A percentile compares a stretch with the other conserved stretches of the same genome.
phyloP scores from a whole-genome alignment of 2,113 vertebrate genomes.

The Erythrolamprus reginae region DNA sequence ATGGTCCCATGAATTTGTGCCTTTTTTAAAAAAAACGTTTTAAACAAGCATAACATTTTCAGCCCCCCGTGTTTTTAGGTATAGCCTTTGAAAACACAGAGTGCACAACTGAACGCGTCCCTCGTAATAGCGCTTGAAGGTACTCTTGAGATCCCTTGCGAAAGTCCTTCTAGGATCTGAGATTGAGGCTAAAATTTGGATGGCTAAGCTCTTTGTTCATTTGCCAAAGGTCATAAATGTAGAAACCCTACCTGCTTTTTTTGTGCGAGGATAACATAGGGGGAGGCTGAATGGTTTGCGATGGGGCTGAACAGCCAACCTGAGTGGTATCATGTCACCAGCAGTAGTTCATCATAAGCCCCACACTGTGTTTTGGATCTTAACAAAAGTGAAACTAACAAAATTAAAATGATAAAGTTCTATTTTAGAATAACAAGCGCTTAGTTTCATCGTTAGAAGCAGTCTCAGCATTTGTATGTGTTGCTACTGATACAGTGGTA shows the following conservation, averaged over 20 bases:
- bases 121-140: neutral
- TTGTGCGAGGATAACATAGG: conserved; percentile 42
- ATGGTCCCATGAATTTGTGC: neutral
- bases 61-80: neutral
- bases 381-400: conserved; percentile 53
- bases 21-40: conserved; percentile 51
- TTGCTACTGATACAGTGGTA: conserved; percentile 53
- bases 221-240: conserved; percentile 8
- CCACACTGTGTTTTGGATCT: conserved; percentile 58
- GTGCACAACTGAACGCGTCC: neutral
- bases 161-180: neutral
- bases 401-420: conserved; percentile 17
- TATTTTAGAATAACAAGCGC: conserved; percentile 61
- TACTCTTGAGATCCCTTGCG: neutral
- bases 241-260: neutral
- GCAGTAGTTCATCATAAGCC: conserved; percentile 57
- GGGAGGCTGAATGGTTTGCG: conserved; percentile 35
- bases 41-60: conserved; percentile 47
- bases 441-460: conserved; percentile 60
- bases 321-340: conserved; percentile 60
- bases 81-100: neutral
- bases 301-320: conserved; percentile 48
- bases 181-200: neutral
- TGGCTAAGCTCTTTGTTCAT: neutral
- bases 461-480: conserved; percentile 62